Percentiles rank a stretch among this genome's conserved stretches.
These are phyloP conservation scores for Erpobdella octoculata DNA, from an alignment of 2,888 invertebrate genomes.

Conservation along the genomic window DNA sequence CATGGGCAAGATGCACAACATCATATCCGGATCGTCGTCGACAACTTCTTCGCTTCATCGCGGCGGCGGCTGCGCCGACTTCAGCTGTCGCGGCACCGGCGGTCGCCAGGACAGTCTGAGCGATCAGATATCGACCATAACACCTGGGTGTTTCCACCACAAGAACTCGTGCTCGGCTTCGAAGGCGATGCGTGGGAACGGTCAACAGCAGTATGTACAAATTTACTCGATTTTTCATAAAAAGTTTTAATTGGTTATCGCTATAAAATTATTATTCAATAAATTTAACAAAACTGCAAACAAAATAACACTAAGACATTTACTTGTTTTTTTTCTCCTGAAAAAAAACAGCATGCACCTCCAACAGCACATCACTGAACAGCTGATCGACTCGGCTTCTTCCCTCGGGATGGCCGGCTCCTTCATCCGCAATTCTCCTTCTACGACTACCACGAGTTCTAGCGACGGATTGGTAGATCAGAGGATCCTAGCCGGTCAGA, in stretches of 20 bases:
- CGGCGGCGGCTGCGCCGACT: conserved; percentile 4
- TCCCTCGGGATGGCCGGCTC: neutral
- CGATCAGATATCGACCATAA: neutral
- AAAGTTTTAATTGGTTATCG: too few species aligned
- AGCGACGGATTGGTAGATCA: neutral
- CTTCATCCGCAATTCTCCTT: neutral
- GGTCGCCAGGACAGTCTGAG: conserved; percentile 1
- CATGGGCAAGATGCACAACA: conserved; percentile 6
- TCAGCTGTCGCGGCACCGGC: neutral
- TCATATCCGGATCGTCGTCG: neutral
- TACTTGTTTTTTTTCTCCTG: neutral
- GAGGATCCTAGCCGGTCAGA: neutral
- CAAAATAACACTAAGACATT: neutral
- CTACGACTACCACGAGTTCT: neutral
- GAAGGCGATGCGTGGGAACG: neutral
- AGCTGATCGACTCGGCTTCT: neutral
- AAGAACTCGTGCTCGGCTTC: conserved; percentile 5
- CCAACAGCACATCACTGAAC: neutral
- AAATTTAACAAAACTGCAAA: neutral
- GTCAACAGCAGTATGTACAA: too few species aligned
- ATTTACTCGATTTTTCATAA: too few species aligned
- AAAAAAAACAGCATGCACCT: too few species aligned
- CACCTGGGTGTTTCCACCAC: neutral
- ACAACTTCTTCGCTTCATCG: neutral
- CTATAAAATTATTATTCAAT: too few species aligned